Evolutionary conservation across 2,888 invertebrate genomes (phyloP).

Genomic region (Eupithecia vulgata): DNA sequence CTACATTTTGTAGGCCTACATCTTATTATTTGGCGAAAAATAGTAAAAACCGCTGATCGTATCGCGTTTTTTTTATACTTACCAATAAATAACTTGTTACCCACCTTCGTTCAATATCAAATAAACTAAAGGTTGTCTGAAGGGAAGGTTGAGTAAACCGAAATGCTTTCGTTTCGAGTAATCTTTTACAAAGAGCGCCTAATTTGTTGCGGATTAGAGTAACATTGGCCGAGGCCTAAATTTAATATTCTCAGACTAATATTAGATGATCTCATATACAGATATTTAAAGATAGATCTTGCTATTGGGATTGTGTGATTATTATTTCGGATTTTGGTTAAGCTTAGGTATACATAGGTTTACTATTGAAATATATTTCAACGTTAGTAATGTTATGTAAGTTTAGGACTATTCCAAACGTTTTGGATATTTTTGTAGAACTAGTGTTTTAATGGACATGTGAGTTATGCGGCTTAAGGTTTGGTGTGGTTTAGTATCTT

Average conservation of each 20-base stretch:
- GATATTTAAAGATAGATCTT: neutral
- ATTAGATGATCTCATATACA: neutral
- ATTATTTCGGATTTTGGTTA: neutral
- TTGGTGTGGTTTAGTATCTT: too few relatives aligned
- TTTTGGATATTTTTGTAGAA: neutral
- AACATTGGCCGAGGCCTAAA: neutral
- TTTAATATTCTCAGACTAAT: conserved; percentile 3
- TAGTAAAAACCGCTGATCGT: neutral
- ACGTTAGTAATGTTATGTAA: too few relatives aligned
- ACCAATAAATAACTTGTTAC: neutral
- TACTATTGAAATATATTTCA: neutral
- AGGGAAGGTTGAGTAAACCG: conserved; percentile 18
- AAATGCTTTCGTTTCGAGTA: conserved; percentile 20
- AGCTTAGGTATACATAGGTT: neutral
- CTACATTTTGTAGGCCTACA: too few relatives aligned
- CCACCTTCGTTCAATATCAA: conserved; percentile 6
- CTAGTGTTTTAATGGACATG: neutral
- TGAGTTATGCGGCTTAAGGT: too few relatives aligned
- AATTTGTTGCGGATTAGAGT: conserved; percentile 17
- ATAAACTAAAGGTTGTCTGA: conserved; percentile 20
- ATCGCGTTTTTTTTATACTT: neutral
- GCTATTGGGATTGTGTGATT: neutral
- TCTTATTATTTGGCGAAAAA: neutral
- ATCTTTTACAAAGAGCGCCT: conserved; percentile 14
- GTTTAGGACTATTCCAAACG: too few relatives aligned